Conservation (phyloP, 2,113 vertebrate genomes). For the Hypanus sabinus region DNA sequence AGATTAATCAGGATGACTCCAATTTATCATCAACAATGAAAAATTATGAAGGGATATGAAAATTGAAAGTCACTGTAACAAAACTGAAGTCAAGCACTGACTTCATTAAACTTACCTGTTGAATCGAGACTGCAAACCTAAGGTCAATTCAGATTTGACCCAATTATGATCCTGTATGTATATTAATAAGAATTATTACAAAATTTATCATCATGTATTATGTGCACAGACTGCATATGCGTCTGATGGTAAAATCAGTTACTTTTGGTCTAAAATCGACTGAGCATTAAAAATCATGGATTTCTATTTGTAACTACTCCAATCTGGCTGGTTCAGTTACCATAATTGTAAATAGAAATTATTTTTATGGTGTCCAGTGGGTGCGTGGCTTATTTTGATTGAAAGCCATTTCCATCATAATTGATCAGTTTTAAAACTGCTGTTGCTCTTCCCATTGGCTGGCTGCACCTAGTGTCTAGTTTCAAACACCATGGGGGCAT, state of each 20-base stretch:
- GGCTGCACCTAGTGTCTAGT: too few species aligned
- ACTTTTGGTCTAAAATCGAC: neutral
- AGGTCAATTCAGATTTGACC: neutral
- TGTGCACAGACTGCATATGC: neutral
- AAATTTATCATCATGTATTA: neutral
- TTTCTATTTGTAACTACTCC: neutral
- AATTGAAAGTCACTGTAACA: neutral
- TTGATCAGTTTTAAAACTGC: too few species aligned
- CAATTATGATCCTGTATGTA: neutral
- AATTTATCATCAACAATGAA: neutral
- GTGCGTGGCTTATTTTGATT: too few species aligned
- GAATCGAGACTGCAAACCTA: neutral
- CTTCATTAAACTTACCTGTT: neutral
- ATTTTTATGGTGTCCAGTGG: neutral
- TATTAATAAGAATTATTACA: neutral
- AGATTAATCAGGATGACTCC: conserved; percentile 3
- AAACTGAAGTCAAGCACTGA: too few species aligned
- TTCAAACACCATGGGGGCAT: too few species aligned
- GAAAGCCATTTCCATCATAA: too few species aligned
- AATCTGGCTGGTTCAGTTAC: neutral
- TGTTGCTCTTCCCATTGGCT: too few species aligned
- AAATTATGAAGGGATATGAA: neutral
- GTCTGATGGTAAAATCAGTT: neutral
- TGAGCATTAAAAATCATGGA: neutral
- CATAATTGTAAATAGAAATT: neutral